Base-by-base conservation (phyloP, 2,113 vertebrate species). In the Aramus guarauna region DNA sequence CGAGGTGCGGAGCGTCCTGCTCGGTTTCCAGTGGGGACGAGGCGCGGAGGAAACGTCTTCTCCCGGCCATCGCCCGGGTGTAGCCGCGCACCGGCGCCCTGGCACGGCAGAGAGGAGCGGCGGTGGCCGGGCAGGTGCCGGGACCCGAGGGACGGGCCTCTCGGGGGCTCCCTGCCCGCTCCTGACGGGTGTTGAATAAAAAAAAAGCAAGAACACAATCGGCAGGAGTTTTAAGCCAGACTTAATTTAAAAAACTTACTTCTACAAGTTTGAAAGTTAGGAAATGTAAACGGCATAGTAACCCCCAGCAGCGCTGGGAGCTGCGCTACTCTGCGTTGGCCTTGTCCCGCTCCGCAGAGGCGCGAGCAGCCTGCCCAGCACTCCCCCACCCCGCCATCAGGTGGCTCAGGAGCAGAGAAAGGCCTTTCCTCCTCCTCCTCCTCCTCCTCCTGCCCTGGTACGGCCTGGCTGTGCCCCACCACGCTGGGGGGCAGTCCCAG, bases 241-340 rank as follows among this genome's bases (percentile, higher is more conserved):
- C 21, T 60, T 69, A 9, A 15, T 13, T 78, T 32, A 1, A 30
- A 66, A 77, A 68, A 27, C 45, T 45, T 55, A 6, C 2, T 62
- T n/a, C 41, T 67, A 4, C n/a, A 23, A 15, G 23, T n/a, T 59
- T 37, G 36, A 36, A 48, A 69, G 45, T 19, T 9, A 53, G 30
- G 69, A 60, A 34, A 5, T 34, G n/a, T 1, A 22, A 19, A 37
- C 12, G 23, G 14, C 56, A 10, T 4, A 6, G 24, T 4, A 10
- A 66, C 22, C 4, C 29, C 26, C 16, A 10, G 10, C 39, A 4
- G 24, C 4, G 11, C n/a, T n/a, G 64, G 30, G 18, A 26, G 27
- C 6, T 11, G 36, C 12, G 3, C 8, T 10, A 3, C 43, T 34
- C 18, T 1, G 2, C 2, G 4, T 3, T 24, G 48, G 7, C 1